phyloP scores from a whole-genome alignment of 2,797 vertebrate genomes.

The Yasuhikotakia modesta region DNA sequence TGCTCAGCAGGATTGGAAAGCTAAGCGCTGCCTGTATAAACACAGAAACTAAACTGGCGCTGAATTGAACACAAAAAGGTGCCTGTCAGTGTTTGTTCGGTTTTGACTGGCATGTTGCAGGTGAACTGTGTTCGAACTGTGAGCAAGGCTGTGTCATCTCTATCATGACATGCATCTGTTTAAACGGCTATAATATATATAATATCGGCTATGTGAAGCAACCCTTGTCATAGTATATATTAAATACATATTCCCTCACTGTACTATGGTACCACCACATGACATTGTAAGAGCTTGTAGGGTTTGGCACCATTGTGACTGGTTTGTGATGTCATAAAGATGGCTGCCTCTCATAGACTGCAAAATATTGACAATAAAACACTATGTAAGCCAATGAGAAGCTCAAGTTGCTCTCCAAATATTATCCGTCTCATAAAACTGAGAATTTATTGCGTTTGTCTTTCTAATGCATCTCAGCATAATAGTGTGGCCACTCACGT shows the following conservation, averaged over 20 bases:
- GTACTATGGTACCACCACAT: slow-evolving; percentile 48
- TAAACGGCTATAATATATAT: too few relatives aligned
- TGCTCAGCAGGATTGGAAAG: neutral
- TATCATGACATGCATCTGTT: slow-evolving; percentile 47
- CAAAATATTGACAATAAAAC: neutral
- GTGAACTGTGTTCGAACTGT: slow-evolving; percentile 38
- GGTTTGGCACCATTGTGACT: too few relatives aligned
- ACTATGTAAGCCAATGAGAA: slow-evolving; percentile 45
- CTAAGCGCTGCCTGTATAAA: neutral
- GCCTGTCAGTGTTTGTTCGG: slow-evolving; percentile 26
- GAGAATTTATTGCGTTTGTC: neutral
- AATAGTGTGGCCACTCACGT: slow-evolving; percentile 35
- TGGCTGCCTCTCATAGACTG: too few relatives aligned
- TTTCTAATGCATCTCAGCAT: slow-evolving; percentile 39
- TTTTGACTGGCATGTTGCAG: slow-evolving; percentile 32
- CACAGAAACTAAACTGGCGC: too few relatives aligned
- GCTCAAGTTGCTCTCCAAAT: neutral
- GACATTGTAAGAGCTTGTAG: too few relatives aligned
- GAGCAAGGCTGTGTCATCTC: slow-evolving; percentile 42
- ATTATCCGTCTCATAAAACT: slow-evolving; percentile 10
- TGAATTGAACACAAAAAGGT: neutral
- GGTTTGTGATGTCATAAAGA: too few relatives aligned
- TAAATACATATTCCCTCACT: slow-evolving; percentile 38
- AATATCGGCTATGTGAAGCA: slow-evolving; percentile 33
- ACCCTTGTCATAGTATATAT: slow-evolving; percentile 36